Evolutionary conservation across 2,888 invertebrate genomes (phyloP), one percentile per base, ranked within the genome.

Genomic region (Pocota personata): DNA sequence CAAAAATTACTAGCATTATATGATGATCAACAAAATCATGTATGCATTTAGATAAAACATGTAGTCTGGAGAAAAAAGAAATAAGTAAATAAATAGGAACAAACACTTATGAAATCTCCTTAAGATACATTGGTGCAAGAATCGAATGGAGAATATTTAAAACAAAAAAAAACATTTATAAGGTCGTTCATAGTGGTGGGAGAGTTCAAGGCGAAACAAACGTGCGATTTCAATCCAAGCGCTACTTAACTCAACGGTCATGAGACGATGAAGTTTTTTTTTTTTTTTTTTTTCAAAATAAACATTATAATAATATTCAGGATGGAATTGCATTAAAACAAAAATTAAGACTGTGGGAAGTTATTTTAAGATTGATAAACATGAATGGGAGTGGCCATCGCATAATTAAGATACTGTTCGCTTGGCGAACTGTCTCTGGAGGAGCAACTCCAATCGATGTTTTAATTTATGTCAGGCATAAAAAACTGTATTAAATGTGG

Each of bases 161-260:
- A 24, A 76, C 76, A 50, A 60, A 58, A 55, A 24, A 76, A 82
- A 50, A 60, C 82, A 82, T 82, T 86, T 67, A 86, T 86, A 71
- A 76, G 82, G 71, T 86, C 86, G 77, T 77, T 71, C 35, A 52
- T 76, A 71, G 58, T 71, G 71, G 80, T 48, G 69, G 79, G 46
- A 43, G 60, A 72, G 86, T 86, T 86, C 86, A 86, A 86, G 86
- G 86, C 86, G 82, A 76, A 67, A n/a, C 66, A 46, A 67, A 76
- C 40, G 58, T 60, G 46, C 58, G 58, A 67, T 60, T 76, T 57
- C 71, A 82, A 82, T 82, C 60, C 71, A 62, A 67, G 46, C 30
- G 76, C 66, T 84, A 71, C 58, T 84, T 69, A 84, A 84, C 69
- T 48, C 78, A 71, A 43, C 58, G 71, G 30, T 48, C 58, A 78